Conservation (phyloP, 37 sponge, comb jelly and placozoan species). For the Petrosia ficiformis region DNA sequence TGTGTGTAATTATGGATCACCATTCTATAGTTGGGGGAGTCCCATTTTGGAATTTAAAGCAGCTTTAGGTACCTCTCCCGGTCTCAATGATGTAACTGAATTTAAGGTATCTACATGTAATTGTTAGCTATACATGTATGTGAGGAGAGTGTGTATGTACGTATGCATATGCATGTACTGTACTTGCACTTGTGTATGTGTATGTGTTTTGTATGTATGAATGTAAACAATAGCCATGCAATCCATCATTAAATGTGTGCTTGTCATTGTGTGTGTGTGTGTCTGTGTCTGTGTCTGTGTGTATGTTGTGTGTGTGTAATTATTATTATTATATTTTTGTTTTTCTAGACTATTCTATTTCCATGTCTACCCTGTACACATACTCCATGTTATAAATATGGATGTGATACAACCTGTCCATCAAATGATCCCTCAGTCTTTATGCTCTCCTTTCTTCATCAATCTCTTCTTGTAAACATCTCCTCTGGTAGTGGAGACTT, state of each 20-base stretch:
- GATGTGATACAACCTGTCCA: constrained; percentile 54
- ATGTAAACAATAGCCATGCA: too few relatives aligned
- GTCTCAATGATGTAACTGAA: constrained; percentile 41
- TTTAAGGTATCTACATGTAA: constrained; percentile 42
- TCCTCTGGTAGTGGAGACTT: constrained; percentile 11
- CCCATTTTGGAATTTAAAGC: constrained; percentile 78
- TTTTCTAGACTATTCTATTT: constrained; percentile 36
- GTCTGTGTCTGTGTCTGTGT: too few relatives aligned
- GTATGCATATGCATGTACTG: too few relatives aligned
- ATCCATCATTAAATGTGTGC: too few relatives aligned
- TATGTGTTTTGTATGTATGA: neutral
- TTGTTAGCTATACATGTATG: too few relatives aligned
- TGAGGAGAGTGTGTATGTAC: too few relatives aligned
- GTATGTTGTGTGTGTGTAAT: too few relatives aligned
- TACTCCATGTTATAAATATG: constrained; percentile 50
- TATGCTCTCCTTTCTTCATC: too few relatives aligned
- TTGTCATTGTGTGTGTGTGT: too few relatives aligned
- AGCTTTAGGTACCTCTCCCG: constrained; percentile 68
- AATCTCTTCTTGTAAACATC: constrained; percentile 52
- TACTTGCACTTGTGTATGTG: too few relatives aligned
- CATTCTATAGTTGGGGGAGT: constrained; percentile 63
- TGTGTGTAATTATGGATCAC: constrained; percentile 68
- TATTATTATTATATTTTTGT: neutral
- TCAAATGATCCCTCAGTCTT: constrained; percentile 42
- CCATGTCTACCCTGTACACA: constrained; percentile 64